phyloP scores from a whole-genome alignment of 2,113 vertebrate species.

The Mus spicilegus region DNA sequence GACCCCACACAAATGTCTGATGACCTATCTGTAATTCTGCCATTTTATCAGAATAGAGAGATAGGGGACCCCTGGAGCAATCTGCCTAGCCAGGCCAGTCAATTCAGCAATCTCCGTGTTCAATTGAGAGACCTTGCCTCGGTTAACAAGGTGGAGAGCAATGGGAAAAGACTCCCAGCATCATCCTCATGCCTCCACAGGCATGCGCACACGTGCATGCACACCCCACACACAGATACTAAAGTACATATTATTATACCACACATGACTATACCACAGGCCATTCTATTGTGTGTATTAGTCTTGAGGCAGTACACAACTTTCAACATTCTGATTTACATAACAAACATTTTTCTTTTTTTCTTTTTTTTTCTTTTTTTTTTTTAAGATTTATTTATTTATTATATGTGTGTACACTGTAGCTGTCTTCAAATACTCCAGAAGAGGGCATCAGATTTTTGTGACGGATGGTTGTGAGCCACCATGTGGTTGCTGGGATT shows the following conservation, averaged over 20 bases:
- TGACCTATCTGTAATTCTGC: background rate
- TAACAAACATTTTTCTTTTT: background rate
- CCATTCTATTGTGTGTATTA: background rate
- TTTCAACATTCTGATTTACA: background rate
- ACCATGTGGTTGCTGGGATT: no score
- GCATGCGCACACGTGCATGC: background rate
- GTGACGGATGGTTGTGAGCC: no score
- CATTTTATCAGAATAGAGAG: background rate
- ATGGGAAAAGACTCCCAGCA: background rate
- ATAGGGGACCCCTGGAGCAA: background rate
- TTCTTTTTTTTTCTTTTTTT: no score
- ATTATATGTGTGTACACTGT: no score
- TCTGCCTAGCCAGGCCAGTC: background rate
- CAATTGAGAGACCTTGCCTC: background rate
- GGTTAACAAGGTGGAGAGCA: background rate
- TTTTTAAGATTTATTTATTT: no score
- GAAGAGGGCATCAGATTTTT: no score
- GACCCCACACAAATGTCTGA: background rate
- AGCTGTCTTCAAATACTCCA: no score
- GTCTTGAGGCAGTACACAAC: no score
- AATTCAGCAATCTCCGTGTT: background rate
- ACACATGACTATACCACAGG: background rate
- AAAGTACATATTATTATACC: background rate
- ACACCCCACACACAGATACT: background rate
- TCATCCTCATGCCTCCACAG: background rate